These are phyloP conservation scores for Solea solea DNA, from an alignment of 2,113 vertebrate genomes.

Conservation along the genomic window DNA sequence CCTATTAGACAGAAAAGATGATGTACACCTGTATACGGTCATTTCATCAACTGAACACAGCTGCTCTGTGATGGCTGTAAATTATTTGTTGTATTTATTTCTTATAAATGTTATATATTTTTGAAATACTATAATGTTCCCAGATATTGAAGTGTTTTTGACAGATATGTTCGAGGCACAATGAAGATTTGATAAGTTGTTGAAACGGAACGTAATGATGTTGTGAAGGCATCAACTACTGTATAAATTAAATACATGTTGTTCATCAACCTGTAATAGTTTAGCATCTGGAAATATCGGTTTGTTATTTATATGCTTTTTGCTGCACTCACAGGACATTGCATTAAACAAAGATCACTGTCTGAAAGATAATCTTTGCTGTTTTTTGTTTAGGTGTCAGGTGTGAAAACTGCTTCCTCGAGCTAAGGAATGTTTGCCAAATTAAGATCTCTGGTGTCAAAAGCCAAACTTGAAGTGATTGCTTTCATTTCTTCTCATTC, in stretches of 20 bases:
- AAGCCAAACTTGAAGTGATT: too few relatives aligned
- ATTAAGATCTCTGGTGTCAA: too few relatives aligned
- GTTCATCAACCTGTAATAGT: background rate
- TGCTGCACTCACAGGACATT: background rate
- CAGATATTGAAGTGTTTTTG: background rate
- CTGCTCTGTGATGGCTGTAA: conserved; percentile 26
- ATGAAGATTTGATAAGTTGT: conserved; percentile 10
- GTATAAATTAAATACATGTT: background rate
- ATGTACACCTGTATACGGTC: conserved; percentile 7
- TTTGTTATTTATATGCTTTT: conserved; percentile 11
- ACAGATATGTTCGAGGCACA: conserved; percentile 1
- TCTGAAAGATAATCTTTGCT: conserved; percentile 16
- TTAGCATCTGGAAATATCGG: background rate
- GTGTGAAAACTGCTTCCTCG: too few relatives aligned
- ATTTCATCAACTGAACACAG: conserved; percentile 9
- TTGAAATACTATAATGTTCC: conserved; percentile 40
- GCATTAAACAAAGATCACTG: conserved; percentile 43
- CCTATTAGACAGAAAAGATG: conserved; percentile 12
- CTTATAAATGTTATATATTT: conserved; percentile 55
- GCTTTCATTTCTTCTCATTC: too few relatives aligned
- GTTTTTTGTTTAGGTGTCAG: background rate
- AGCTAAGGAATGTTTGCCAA: too few relatives aligned
- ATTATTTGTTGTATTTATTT: conserved; percentile 60
- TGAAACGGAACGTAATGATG: background rate
- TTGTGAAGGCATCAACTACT: conserved; percentile 2